Percentiles rank a stretch among this genome's conserved stretches.
These are phyloP conservation scores for Apamea monoglypha DNA, from an alignment of 2,888 invertebrate genomes.

Conservation along the genomic window DNA sequence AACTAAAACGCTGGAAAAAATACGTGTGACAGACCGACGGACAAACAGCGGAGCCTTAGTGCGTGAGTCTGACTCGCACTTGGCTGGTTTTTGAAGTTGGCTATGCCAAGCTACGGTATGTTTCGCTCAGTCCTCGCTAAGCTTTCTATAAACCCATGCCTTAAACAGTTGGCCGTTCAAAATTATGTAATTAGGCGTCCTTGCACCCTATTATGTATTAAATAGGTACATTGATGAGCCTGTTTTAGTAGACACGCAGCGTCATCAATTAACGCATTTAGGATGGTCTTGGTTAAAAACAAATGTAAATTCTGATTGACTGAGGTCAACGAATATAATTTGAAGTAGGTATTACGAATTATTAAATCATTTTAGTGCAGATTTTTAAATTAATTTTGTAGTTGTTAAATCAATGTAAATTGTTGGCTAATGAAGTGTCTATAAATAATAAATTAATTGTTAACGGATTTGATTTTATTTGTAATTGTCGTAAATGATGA, in stretches of 20 bases:
- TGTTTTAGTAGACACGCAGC: constrained; percentile 32
- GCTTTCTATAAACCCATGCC: constrained; percentile 22
- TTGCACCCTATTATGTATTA: constrained; percentile 49
- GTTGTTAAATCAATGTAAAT: constrained; percentile 13
- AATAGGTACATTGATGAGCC: constrained; percentile 50
- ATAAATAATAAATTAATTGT: constrained; percentile 22
- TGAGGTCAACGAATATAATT: constrained; percentile 34
- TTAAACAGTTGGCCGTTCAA: constrained; percentile 48
- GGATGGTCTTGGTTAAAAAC: constrained; percentile 8
- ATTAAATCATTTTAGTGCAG: background rate
- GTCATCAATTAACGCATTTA: constrained; percentile 55
- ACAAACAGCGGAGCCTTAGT: background rate
- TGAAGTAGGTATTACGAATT: background rate
- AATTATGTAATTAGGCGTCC: constrained; percentile 68
- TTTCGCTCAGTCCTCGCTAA: constrained; percentile 7
- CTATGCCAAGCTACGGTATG: background rate
- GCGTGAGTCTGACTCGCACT: background rate
- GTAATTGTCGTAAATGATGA: constrained; percentile 33
- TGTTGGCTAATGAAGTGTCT: constrained; percentile 7
- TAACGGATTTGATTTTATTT: constrained; percentile 21
- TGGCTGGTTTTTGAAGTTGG: background rate
- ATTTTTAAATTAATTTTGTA: background rate
- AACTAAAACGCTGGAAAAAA: too few relatives aligned
- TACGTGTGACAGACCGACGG: too few relatives aligned
- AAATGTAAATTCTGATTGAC: constrained; percentile 46